Conservation (phyloP, 2,888 invertebrate genomes). For the Coenonympha glycerion region DNA sequence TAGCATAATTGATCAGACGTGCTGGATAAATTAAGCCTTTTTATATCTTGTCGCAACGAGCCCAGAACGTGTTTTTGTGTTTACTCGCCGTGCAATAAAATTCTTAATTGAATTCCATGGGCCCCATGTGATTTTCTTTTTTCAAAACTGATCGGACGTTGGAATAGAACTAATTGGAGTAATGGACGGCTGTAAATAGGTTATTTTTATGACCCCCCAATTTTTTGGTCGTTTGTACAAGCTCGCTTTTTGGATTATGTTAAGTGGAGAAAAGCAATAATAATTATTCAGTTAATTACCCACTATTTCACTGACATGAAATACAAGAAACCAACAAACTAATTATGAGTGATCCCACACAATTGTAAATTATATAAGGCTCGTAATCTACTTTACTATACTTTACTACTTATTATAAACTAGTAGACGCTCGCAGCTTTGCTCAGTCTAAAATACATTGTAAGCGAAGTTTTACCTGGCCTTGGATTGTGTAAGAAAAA, state of each 20-base stretch:
- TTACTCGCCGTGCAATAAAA: slow-evolving; percentile 41
- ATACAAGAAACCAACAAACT: background rate
- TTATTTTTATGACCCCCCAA: slow-evolving; percentile 5
- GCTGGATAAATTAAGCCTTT: slow-evolving; percentile 39
- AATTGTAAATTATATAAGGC: too few relatives aligned
- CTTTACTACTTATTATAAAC: too few relatives aligned
- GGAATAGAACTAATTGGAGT: slow-evolving; percentile 26
- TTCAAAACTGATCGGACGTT: slow-evolving; percentile 22
- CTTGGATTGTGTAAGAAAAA: too few relatives aligned
- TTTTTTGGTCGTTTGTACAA: slow-evolving; percentile 3
- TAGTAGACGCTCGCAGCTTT: too few relatives aligned
- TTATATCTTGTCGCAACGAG: slow-evolving; percentile 37
- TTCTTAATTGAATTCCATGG: slow-evolving; percentile 38
- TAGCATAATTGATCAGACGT: slow-evolving; percentile 40
- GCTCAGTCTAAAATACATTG: too few relatives aligned
- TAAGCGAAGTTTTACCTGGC: too few relatives aligned
- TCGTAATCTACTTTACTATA: too few relatives aligned
- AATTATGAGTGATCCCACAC: too few relatives aligned
- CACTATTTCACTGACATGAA: background rate
- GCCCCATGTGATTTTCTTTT: slow-evolving; percentile 24
- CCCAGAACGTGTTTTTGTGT: slow-evolving; percentile 39
- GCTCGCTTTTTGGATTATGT: background rate
- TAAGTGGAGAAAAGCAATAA: background rate
- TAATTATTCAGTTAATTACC: too few relatives aligned
- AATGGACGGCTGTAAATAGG: slow-evolving; percentile 8